Percentiles rank a stretch among this genome's conserved stretches.
Evolutionary conservation across 2,113 vertebrate species (phyloP).

Genomic region (Cynopterus brachyotis): DNA sequence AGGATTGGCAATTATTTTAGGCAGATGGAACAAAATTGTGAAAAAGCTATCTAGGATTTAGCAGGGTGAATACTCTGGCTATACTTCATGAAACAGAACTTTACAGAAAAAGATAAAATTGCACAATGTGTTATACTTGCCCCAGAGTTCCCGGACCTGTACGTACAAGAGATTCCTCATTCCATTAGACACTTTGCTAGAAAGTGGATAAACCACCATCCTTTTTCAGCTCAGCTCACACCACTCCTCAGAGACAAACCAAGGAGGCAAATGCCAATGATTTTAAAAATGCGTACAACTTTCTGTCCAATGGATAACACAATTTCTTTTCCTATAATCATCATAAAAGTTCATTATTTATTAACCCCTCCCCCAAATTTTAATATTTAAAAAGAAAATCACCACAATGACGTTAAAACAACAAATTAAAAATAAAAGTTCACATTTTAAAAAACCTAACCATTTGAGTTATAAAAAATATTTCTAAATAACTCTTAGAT

Average conservation of each 20-base stretch:
- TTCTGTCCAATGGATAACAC: not conserved
- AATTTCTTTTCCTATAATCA: not conserved
- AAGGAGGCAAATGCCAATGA: not conserved
- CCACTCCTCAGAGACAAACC: not conserved
- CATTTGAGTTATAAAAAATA: not conserved
- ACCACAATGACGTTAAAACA: not conserved
- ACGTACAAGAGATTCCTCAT: too few species aligned
- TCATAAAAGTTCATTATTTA: not conserved
- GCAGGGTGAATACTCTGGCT: not conserved
- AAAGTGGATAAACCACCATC: too few species aligned
- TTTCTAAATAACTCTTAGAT: slow-evolving; percentile 49
- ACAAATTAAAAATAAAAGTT: not conserved
- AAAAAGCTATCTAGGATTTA: not conserved
- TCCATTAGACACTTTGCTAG: not conserved
- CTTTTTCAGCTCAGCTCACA: not conserved
- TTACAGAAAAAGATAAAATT: not conserved
- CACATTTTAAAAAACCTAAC: slow-evolving; percentile 18
- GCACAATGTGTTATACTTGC: not conserved
- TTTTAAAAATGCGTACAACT: not conserved
- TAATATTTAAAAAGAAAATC: not conserved
- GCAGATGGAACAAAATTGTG: not conserved
- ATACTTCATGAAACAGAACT: not conserved
- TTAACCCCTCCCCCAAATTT: not conserved
- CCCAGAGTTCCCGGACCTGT: not conserved
- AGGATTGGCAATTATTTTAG: not conserved